Conservation (phyloP, 2,888 invertebrate genomes). For the Pterostichus madidus region DNA sequence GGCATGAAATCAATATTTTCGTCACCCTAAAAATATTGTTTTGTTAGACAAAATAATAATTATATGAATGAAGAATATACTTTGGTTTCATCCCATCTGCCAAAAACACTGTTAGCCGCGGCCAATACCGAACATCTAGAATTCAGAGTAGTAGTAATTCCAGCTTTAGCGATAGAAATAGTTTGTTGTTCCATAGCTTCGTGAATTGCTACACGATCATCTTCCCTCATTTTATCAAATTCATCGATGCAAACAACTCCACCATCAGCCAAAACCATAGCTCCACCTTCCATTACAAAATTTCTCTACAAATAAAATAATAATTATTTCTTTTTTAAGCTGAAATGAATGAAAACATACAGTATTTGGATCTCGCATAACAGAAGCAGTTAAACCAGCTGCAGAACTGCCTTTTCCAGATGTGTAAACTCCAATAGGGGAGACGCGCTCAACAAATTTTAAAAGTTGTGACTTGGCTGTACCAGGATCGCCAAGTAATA, state of each 20-base stretch:
- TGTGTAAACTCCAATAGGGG: constrained; percentile 97
- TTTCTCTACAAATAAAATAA: constrained; percentile 83
- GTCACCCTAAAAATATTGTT: constrained; percentile 82
- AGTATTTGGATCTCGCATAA: constrained; percentile 94
- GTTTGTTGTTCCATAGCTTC: constrained; percentile 99
- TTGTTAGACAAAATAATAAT: neutral
- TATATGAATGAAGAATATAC: constrained; percentile 69
- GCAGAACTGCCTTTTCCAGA: constrained; percentile 99
- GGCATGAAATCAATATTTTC: constrained; percentile 99
- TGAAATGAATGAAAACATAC: constrained; percentile 79
- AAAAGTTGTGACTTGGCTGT: constrained; percentile 99
- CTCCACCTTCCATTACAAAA: constrained; percentile 99
- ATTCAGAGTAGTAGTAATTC: constrained; percentile 98
- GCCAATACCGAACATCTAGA: constrained; percentile 99
- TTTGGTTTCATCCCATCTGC: constrained; percentile 99
- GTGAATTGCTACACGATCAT: constrained; percentile 99
- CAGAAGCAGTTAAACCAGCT: constrained; percentile 98
- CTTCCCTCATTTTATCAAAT: constrained; percentile 99
- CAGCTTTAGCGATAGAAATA: constrained; percentile 99
- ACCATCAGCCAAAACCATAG: constrained; percentile 99
- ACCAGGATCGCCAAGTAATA: constrained; percentile 98
- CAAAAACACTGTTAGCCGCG: constrained; percentile 98
- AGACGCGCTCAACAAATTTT: constrained; percentile 97
- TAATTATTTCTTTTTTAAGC: neutral
- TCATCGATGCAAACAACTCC: constrained; percentile 99